phyloP scores from a whole-genome alignment of 2,797 vertebrate species.

The Glyptemys insculpta region DNA sequence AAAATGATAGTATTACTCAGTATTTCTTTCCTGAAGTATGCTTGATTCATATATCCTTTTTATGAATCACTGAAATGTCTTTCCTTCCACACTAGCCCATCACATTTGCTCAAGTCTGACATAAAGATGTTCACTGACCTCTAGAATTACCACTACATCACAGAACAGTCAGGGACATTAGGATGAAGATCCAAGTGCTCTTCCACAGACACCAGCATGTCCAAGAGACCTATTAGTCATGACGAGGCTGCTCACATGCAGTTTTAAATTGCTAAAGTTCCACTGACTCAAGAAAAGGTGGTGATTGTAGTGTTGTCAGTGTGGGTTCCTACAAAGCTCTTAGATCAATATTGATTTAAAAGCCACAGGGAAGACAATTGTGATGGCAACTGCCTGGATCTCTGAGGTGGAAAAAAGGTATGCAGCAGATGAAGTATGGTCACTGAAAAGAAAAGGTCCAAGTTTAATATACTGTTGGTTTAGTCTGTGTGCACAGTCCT shows the following conservation, averaged over 20 bases:
- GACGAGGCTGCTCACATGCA: not conserved
- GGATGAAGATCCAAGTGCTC: not conserved
- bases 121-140: not conserved
- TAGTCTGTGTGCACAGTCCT: not conserved
- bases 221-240: not conserved
- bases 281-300: not conserved
- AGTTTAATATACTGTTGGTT: not conserved
- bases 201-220: not conserved
- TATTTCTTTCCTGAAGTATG: not conserved
- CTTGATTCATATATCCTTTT: not conserved
- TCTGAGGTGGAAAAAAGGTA: not conserved
- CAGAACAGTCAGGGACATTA: not conserved
- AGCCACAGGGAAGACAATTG: not conserved
- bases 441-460: not conserved
- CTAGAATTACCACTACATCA: not conserved
- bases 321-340: not conserved
- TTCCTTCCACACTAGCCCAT: not conserved
- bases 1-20: not conserved
- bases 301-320: not conserved
- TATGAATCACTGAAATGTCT: not conserved
- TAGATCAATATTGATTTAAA: constrained; percentile 46
- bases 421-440: not conserved
- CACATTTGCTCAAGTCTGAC: not conserved
- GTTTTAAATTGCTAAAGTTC: constrained; percentile 6
- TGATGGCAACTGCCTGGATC: not conserved